Base-by-base conservation (phyloP, 2,888 invertebrate species). In the Thumatha senex region DNA sequence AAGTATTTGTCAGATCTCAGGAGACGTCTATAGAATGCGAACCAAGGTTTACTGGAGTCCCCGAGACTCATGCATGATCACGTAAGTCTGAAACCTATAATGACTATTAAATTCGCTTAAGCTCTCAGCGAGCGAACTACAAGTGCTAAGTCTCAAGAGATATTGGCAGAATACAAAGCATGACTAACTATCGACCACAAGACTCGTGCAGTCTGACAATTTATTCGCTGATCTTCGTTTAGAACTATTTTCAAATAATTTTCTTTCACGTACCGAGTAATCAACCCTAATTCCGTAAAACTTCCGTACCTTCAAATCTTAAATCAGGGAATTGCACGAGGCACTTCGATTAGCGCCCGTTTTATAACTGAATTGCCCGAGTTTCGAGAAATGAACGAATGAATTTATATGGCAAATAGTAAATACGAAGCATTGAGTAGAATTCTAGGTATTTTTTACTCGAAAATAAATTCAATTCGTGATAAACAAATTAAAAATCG, bases 341-440 rank as follows among this genome's bases (percentile, higher is more conserved):
- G 57, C 61, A 57, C 58, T 57, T 58, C 57, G 61, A 67, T 66
- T 66, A 66, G 50, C 52, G 46, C 52, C 41, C 46, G 44, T 63
- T 61, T 59, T 51, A 62, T 67, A 63, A 63, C 64, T 52, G 54
- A 40, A 55, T 67, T 57, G 58, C 56, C 51, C 18, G 42, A 52
- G n/a, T 47, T 63, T 54, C 46, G 18, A 52, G 54, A 58, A 63
- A 67, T 61, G 43, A 48, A 63, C 31, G 58, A 47, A 50, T 40
- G 29, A 56, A 44, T 62, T 56, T 52, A 35, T 51, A 48, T 54
- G 50, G 51, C 40, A 53, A 56, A 56, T 54, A 54, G 47, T 50
- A 55, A 54, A 56, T 50, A 58, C 48, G 29, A 57, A 47, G 46
- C 39, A 39, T 18, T 51, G 56, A 45, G 41, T 45, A 43, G 44